Base-by-base conservation (phyloP, 2,888 invertebrate genomes). In the Acleris literana region DNA sequence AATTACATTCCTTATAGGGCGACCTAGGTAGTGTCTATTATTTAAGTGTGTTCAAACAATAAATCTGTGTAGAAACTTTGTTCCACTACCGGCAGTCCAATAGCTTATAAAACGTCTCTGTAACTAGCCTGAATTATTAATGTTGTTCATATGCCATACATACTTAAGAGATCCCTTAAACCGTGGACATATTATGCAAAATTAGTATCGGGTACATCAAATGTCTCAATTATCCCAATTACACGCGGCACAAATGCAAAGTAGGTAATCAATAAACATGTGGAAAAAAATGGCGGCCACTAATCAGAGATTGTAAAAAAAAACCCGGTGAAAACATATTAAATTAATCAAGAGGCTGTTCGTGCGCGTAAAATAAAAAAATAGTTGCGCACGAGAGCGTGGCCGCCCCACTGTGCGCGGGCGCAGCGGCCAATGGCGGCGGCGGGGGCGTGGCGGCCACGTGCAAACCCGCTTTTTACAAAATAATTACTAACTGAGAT, bases 301-400 rank as follows among this genome's bases (percentile, higher is more conserved):
- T 75, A 73, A 69, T 76, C 74, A 74, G 79, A 77, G 72, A 79
- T 79, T 68, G 80, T 77, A 60, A 85, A 85, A 86, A 87, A 85
- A 66, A 51, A 52, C 73, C 79, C 78, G 77, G 79, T 85, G 80
- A 85, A 85, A 86, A 86, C 87, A 86, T 88, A 88, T 88, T 87
- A 85, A 88, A 90, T 90, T 90, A 89, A 91, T 88, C 89, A 88
- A 80, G 78, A 76, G 71, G 72, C 70, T 68, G 80, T 83, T 85
- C 87, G 84, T 84, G 84, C 74, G 70, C 74, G 63, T 76, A 76
- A 79, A 78, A 81, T 80, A 78, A 79, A 81, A 33, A 81, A 80
- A 78, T 71, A 60, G 69, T 75, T 56, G 64, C 76, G 80, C 79
- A 76, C 77, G 71, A 69, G 76, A 73, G 78, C 72, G 72, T 72